A percentile compares a stretch with the other conserved stretches of the same genome.
Evolutionary conservation across 2,888 invertebrate species (phyloP).

Genomic region (Tridacna crocea): DNA sequence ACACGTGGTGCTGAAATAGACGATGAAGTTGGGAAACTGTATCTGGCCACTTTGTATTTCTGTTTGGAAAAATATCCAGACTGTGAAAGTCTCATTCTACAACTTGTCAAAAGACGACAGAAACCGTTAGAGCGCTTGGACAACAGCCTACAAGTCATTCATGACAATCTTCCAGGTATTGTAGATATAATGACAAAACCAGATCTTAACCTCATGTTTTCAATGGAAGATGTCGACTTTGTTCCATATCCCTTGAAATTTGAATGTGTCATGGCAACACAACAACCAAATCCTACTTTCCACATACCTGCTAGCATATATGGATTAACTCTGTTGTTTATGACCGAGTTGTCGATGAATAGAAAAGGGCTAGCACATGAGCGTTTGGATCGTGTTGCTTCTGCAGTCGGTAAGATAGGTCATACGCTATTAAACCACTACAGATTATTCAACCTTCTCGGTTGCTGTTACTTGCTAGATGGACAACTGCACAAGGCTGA

Average conservation of each 20-base stretch:
- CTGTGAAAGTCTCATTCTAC: neutral
- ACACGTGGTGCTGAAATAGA: neutral
- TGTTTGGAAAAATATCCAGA: neutral
- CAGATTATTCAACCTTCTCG: constrained; percentile 25
- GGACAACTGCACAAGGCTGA: no score
- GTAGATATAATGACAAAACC: neutral
- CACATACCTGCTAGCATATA: constrained; percentile 30
- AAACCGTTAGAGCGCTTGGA: neutral
- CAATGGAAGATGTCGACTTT: constrained; percentile 10
- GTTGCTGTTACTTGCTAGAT: constrained; percentile 23
- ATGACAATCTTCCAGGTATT: neutral
- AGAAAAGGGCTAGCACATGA: neutral
- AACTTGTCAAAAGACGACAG: neutral
- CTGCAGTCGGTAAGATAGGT: neutral
- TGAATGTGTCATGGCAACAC: constrained; percentile 29
- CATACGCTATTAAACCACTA: neutral
- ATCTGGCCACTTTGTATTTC: constrained; percentile 16
- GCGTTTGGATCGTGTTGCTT: constrained; percentile 4
- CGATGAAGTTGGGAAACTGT: constrained; percentile 14
- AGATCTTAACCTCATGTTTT: constrained; percentile 26
- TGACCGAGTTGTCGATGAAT: neutral
- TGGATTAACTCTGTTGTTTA: constrained; percentile 15
- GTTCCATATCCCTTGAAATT: constrained; percentile 35
- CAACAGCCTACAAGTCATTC: neutral
- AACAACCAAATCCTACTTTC: neutral